Conservation (phyloP, 1,140 invertebrate genomes). For the Hylaeus anthracinus region DNA sequence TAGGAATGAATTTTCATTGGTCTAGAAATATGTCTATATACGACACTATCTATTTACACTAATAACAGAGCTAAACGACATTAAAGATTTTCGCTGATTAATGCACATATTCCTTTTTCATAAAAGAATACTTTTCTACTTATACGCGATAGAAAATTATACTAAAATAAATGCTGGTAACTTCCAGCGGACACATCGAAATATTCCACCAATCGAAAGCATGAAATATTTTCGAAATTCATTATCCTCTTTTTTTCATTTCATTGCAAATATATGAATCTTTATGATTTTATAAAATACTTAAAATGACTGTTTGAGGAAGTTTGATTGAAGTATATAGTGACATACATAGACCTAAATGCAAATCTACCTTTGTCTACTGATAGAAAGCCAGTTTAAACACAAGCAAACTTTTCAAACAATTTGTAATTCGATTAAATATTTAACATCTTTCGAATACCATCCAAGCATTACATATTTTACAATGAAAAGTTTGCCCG, state of each 20-base stretch:
- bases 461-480: neutral
- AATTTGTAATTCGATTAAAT: no score
- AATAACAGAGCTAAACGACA: no score
- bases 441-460: no score
- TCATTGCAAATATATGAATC: neutral
- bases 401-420: no score
- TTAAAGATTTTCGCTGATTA: neutral
- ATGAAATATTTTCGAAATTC: neutral
- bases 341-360: no score
- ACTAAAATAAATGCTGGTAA: neutral
- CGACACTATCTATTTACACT: neutral
- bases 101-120: neutral
- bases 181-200: neutral
- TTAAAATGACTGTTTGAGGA: neutral
- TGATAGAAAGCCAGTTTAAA: no score
- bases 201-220: neutral
- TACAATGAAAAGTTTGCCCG: neutral
- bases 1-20: conserved; percentile 30
- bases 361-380: no score
- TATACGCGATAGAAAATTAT: neutral
- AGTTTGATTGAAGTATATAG: no score
- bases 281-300: neutral
- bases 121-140: neutral
- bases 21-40: conserved; percentile 8
- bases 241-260: neutral